Conservation (phyloP, 2,888 invertebrate species). For the Volucella inanis region DNA sequence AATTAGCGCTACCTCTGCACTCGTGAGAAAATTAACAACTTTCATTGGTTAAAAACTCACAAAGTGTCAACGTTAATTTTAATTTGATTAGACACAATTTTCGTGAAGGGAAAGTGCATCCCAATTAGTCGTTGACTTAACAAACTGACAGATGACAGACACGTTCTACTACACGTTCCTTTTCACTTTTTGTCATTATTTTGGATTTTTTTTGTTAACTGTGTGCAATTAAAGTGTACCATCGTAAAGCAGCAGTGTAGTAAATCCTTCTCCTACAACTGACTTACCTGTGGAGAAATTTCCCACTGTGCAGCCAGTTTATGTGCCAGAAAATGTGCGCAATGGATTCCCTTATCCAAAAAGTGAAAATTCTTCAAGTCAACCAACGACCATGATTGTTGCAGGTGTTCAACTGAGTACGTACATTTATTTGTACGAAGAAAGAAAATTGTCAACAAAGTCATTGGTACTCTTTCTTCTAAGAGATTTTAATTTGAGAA, state of each 20-base stretch:
- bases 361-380: conserved; percentile 64
- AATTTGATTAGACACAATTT: conserved; percentile 55
- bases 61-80: conserved; percentile 21
- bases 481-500: not conserved
- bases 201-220: no score
- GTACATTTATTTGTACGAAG: not conserved
- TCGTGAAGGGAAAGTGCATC: conserved; percentile 70
- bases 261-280: conserved; percentile 65
- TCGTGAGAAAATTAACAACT: conserved; percentile 52
- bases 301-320: not conserved
- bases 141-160: conserved; percentile 50
- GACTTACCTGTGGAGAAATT: conserved; percentile 47
- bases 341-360: conserved; percentile 59
- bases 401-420: conserved; percentile 53
- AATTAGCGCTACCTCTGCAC: conserved; percentile 15
- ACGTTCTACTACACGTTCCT: conserved; percentile 59
- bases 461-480: conserved; percentile 33
- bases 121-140: conserved; percentile 45
- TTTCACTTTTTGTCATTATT: conserved; percentile 56
- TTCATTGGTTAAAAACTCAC: conserved; percentile 1
- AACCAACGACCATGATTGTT: conserved; percentile 10
- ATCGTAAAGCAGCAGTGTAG: not conserved
- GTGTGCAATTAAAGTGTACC: not conserved
- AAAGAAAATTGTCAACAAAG: conserved; percentile 67
- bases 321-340: conserved; percentile 56